Conservation (phyloP, 2,797 vertebrate genomes). For the Rhinichthys osculus region DNA sequence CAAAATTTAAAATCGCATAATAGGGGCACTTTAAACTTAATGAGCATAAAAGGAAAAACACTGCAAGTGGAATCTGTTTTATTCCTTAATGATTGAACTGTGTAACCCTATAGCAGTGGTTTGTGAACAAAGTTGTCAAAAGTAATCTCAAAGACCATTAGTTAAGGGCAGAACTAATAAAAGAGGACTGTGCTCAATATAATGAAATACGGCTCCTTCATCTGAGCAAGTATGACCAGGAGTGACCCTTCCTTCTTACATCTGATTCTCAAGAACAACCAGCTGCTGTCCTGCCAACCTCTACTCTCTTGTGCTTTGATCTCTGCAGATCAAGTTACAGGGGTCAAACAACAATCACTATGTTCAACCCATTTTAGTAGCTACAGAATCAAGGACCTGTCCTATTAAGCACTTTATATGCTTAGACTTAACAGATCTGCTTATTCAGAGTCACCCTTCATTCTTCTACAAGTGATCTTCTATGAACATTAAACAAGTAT, state of each 20-base stretch:
- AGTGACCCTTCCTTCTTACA: constrained; percentile 29
- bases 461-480: background rate
- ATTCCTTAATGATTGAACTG: background rate
- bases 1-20: background rate
- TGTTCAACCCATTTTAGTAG: constrained; percentile 16
- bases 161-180: background rate
- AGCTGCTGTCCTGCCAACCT: constrained; percentile 36
- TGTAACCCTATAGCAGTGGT: background rate
- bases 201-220: constrained; percentile 7
- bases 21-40: background rate
- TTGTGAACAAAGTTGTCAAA: constrained; percentile 3
- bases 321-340: constrained; percentile 29
- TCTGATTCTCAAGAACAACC: constrained; percentile 40
- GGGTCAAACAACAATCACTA: constrained; percentile 20
- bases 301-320: constrained; percentile 27
- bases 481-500: background rate
- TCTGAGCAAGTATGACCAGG: constrained; percentile 4
- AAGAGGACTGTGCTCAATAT: background rate
- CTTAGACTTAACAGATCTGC: background rate
- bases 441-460: background rate
- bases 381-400: background rate
- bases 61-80: background rate
- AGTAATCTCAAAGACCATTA: background rate
- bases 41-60: background rate
- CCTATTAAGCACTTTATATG: constrained; percentile 13